Evolutionary conservation across 2,888 invertebrate species (phyloP), one percentile per base, ranked within the genome.

Genomic region (Andrena fulva): DNA sequence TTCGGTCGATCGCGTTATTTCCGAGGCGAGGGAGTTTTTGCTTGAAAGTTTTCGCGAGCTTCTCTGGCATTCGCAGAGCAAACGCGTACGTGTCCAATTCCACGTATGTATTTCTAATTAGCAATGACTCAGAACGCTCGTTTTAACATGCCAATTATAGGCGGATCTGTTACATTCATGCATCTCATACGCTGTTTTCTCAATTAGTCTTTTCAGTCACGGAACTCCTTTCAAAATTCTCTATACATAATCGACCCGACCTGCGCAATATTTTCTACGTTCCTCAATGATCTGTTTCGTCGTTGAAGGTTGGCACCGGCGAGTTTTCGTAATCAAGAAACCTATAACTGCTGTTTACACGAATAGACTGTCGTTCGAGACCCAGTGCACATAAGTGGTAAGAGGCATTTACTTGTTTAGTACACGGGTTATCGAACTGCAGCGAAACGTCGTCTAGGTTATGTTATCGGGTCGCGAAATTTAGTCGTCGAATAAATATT

Each of bases 61-160:
- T 75, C 54, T 62, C 42, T 75, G 3, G 8, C 35, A 27, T 50
- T 5, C 42, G 8, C 8, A 1, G 27, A 27, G n/a, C 4, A 24
- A 24, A 42, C 24, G 68, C 33, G 48, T 63, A 79, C 64, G 63
- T 68, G 79, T n/a, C 29, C n/a, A 3, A 24, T 56, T n/a, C 48
- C 69, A 50, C 80, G 74, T 78, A 60, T 29, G 27, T 77, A 50
- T 59, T 76, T 64, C 42, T 54, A 80, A 76, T 80, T 80, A 80
- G 50, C 56, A 31, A 24, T 56, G 70, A 63, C 60, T 59, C 59
- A 8, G 31, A 3, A 20, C 16, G 31, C 33, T 31, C 35, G 8
- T 16, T 27, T 70, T 66, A 48, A 16, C 24, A 4, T 42, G 29
- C 31, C n/a, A 27, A 78, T 66, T 52, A 71, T 42, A 64, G 27